Base-by-base conservation (phyloP, 2,113 vertebrate genomes). In the Menura novaehollandiae region DNA sequence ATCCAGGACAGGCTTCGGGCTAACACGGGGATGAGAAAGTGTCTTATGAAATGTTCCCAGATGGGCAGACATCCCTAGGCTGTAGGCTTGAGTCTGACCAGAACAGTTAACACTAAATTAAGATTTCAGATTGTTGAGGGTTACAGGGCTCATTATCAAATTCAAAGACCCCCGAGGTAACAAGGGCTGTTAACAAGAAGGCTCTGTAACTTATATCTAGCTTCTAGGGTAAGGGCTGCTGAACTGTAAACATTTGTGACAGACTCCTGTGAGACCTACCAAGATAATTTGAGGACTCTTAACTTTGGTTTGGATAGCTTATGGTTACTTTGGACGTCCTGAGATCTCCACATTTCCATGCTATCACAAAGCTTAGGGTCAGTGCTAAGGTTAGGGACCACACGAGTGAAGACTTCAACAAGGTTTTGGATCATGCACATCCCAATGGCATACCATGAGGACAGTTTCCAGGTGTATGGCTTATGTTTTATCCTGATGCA, bases 361-460 rank as follows among this genome's bases (percentile, higher is more conserved):
- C 15, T 59, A 13, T 15, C 37, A 37, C 28, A 33, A 88, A 91
- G 35, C 33, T 79, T 37, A 63, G 39, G 52, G 44, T 30, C 47
- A 63, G 26, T 16, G 37, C 16, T 33, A 39, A 39, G 13, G 16
- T 71, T 59, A 59, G 22, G 9, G 23, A 64, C 23, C 28, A 46
- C 17, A 68, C 24, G 9, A 1, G 16, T 21, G 15, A 68, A 79
- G 53, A 39, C 11, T 76, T 63, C 35, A 83, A 2, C 16, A 21
- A 80, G 30, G 18, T 68, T 76, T 89, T 72, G 55, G 35, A 47
- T 32, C 7, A 0, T 39, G 8, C 33, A 67, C 30, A 88, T 15
- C 43, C n/a, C 0, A 0, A 30, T 32, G 35, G 4, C 23, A 63
- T 49, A 56, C 11, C 11, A 35, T 6, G 27, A 55, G 33, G 8